Evolutionary conservation across 2,113 vertebrate species (phyloP), one percentile per base, ranked within the genome.

Genomic region (Datnioides undecimradiatus): DNA sequence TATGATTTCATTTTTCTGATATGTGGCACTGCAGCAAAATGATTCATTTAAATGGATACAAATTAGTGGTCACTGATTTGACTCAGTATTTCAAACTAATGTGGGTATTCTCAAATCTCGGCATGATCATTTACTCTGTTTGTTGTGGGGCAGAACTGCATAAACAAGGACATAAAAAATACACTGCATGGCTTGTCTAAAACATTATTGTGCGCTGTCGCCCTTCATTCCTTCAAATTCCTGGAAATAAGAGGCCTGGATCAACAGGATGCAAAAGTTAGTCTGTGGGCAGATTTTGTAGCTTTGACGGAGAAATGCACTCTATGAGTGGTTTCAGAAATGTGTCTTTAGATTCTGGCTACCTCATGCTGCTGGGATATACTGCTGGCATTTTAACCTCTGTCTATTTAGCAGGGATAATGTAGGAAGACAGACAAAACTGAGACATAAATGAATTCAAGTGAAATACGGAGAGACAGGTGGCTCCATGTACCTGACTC

Each of bases 401-500:
- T 0, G 16, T 21, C 6, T 54, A 55, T 41, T 31, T 31, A 21
- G 17, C 19, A 41, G 41, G 7, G 33, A 43, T 23, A 41, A 16
- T 17, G 17, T 2, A 41, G 12, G 4, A 17, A 52, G 14, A 8
- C 19, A 27, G 11, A 43, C 10, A 13, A 17, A 41, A 40, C 0
- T n/a, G n/a, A 9, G 45, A 58, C 55, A 52, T 14, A 36, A 8
- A 48, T 12, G 12, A 5, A 48, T 19, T 19, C 27, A n/a, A 12
- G 23, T 16, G 27, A 34, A 25, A 36, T 1, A 40, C 8, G 40
- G 2, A 49, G 29, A 27, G 23, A 45, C 13, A 58, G 27, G 49
- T n/a, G 41, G 12, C 13, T 58, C 38, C 17, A 48, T 72, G 48
- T 14, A 48, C 31, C 51, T 58, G 27, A 49, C 48, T 68, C 77